Percentiles rank a stretch among this genome's conserved stretches.
Conservation (phyloP, 2,113 vertebrate genomes). For the Syngnathoides biaculeatus region DNA sequence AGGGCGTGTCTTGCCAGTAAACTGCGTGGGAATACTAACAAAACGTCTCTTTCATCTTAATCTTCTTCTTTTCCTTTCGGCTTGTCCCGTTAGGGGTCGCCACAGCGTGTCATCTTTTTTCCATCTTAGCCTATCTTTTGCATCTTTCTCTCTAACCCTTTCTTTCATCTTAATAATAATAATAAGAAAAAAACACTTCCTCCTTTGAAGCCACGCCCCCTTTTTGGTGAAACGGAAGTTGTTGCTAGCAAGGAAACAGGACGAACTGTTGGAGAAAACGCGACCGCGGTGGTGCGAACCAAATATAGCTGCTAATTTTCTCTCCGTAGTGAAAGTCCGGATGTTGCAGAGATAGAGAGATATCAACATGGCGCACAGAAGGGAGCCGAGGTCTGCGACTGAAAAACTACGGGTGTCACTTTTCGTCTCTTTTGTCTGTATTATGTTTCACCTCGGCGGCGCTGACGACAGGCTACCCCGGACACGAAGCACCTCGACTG, state of each 20-base stretch:
- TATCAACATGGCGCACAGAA: conserved; percentile 50
- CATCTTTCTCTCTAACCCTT: no score
- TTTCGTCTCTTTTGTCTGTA: conserved; percentile 38
- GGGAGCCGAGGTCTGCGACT: conserved; percentile 10
- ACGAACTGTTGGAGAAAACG: no score
- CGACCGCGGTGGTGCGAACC: not conserved
- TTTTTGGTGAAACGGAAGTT: conserved; percentile 56
- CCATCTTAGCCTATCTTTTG: no score
- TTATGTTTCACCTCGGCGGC: conserved; percentile 48
- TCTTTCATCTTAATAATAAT: no score
- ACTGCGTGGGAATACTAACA: no score
- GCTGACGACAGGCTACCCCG: conserved; percentile 47
- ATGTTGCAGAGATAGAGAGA: conserved; percentile 37
- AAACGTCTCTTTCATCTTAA: not conserved
- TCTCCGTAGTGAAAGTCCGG: not conserved
- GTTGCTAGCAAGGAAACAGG: conserved; percentile 29
- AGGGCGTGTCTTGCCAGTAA: no score
- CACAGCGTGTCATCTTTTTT: no score
- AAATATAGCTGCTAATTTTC: not conserved
- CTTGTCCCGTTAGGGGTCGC: no score
- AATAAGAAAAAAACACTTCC: not conserved
- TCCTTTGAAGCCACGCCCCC: conserved; percentile 13
- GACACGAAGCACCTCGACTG: conserved; percentile 35
- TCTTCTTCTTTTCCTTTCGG: no score
- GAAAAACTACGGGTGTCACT: conserved; percentile 34